phyloP scores from a whole-genome alignment of 2,113 vertebrate genomes.

The Myotis lucifugus region DNA sequence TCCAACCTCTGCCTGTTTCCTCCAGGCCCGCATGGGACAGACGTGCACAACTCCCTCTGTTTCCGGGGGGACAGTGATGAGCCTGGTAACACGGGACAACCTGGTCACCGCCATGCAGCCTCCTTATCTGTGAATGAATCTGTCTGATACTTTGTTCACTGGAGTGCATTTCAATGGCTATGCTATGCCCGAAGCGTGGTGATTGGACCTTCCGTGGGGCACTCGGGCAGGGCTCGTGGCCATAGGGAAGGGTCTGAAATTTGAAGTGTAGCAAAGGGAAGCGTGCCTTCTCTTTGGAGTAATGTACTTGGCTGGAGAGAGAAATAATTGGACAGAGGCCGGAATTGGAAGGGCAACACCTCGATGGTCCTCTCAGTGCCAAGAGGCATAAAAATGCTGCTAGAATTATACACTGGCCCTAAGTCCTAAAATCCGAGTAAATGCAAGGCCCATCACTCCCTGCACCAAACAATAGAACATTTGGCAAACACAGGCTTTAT shows the following conservation, averaged over 20 bases:
- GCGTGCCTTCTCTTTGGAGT: neutral
- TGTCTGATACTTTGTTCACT: constrained; percentile 24
- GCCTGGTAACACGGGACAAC: no score
- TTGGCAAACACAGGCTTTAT: neutral
- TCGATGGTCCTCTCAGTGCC: neutral
- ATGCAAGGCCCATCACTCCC: neutral
- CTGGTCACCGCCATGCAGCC: neutral
- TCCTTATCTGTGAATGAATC: constrained; percentile 31
- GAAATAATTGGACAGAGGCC: neutral
- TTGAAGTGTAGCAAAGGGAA: neutral
- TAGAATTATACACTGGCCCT: constrained; percentile 22
- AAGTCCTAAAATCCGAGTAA: neutral
- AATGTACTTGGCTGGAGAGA: neutral
- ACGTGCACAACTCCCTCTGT: neutral
- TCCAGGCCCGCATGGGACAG: neutral
- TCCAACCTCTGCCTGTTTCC: neutral
- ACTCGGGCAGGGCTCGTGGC: neutral
- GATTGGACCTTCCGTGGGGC: neutral
- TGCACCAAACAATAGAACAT: neutral
- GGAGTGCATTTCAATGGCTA: neutral
- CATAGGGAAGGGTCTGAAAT: neutral
- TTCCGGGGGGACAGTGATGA: neutral
- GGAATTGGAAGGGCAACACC: neutral
- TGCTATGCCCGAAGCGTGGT: constrained; percentile 29
- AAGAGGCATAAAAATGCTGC: neutral